Evolutionary conservation across 2,888 invertebrate genomes (phyloP).

Genomic region (Caenorhabditis sp.): DNA sequence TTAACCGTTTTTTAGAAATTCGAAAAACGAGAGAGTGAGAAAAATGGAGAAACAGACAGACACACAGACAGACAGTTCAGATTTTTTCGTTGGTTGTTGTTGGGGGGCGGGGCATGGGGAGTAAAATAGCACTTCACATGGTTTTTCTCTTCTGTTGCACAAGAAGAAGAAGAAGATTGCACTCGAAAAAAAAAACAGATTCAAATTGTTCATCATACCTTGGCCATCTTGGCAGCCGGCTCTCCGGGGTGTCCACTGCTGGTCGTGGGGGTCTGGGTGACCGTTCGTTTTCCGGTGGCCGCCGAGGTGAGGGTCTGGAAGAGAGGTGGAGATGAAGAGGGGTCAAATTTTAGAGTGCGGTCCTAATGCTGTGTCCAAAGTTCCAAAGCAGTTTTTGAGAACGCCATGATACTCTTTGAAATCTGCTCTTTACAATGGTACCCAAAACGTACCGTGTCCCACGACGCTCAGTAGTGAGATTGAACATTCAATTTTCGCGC

Average conservation of each 20-base stretch:
- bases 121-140: slow-evolving; percentile 16
- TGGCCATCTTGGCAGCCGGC: slow-evolving; percentile 46
- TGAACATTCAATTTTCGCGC: not conserved
- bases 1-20: too few relatives aligned
- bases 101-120: too few relatives aligned
- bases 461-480: too few relatives aligned
- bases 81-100: not conserved
- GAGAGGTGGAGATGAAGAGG: not conserved
- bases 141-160: too few relatives aligned
- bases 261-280: not conserved
- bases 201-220: slow-evolving; percentile 15
- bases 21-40: not conserved
- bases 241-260: slow-evolving; percentile 39
- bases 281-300: slow-evolving; percentile 47
- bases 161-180: not conserved
- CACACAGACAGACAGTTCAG: slow-evolving; percentile 42
- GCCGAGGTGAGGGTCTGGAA: slow-evolving; percentile 44
- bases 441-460: too few relatives aligned
- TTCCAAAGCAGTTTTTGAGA: too few relatives aligned
- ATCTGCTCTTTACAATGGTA: too few relatives aligned
- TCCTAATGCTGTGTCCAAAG: too few relatives aligned
- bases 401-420: too few relatives aligned
- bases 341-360: too few relatives aligned
- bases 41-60: slow-evolving; percentile 2
- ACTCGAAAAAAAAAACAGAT: slow-evolving; percentile 4